Evolutionary conservation across 2,113 vertebrate species (phyloP).

Genomic region (Conger conger): DNA sequence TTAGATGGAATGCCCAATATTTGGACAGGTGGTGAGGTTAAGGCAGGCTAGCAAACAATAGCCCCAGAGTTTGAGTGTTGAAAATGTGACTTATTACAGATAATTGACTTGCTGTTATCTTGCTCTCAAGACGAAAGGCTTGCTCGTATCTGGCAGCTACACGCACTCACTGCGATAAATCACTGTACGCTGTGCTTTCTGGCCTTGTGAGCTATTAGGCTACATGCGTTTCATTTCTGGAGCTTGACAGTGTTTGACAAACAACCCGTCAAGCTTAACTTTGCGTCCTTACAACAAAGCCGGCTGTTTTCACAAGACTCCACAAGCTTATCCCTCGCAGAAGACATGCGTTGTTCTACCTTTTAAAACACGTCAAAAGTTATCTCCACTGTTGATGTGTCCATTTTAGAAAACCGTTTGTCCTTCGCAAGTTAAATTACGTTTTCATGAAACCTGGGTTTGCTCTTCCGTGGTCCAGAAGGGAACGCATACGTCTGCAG

Average conservation of each 20-base stretch:
- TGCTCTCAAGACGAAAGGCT: not conserved
- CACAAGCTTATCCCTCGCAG: not conserved
- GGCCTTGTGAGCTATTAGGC: too few relatives aligned
- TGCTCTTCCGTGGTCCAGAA: not conserved
- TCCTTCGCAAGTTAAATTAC: not conserved
- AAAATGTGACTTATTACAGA: not conserved
- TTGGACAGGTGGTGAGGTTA: too few relatives aligned
- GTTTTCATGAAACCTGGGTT: not conserved
- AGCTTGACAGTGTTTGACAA: too few relatives aligned
- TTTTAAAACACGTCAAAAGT: not conserved
- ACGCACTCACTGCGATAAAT: too few relatives aligned
- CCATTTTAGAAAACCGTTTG: not conserved
- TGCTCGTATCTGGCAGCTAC: too few relatives aligned
- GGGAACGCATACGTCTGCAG: not conserved
- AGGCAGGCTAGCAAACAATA: not conserved
- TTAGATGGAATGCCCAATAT: too few relatives aligned
- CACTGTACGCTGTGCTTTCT: too few relatives aligned
- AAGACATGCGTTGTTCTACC: not conserved
- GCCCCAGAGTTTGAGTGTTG: not conserved
- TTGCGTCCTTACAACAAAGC: not conserved
- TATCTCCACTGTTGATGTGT: not conserved
- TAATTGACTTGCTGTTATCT: not conserved
- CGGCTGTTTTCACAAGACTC: not conserved
- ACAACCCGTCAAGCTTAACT: not conserved
- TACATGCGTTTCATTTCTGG: too few relatives aligned